Conservation (phyloP, 2,888 invertebrate species). For the Acanthoscelides obtectus region DNA sequence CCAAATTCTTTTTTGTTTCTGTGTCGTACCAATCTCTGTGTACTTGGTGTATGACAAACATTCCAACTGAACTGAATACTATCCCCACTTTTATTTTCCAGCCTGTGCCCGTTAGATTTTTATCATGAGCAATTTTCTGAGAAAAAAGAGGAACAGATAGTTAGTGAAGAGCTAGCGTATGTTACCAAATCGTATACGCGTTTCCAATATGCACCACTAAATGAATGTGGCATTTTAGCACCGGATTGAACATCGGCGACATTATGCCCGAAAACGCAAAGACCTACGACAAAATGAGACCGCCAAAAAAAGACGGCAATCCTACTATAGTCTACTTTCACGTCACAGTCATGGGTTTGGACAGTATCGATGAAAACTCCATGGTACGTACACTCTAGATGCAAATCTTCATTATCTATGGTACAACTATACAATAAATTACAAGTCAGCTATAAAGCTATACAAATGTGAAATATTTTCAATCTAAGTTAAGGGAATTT, state of each 20-base stretch:
- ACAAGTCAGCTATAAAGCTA: too few relatives aligned
- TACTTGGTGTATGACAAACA: neutral
- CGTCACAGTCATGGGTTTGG: constrained; percentile 91
- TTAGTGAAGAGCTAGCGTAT: constrained; percentile 33
- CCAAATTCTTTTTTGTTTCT: neutral
- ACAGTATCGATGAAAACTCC: constrained; percentile 92
- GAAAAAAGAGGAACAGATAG: constrained; percentile 28
- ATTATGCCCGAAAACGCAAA: constrained; percentile 82
- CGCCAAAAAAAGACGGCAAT: constrained; percentile 83
- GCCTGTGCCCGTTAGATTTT: constrained; percentile 37
- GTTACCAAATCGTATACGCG: constrained; percentile 12
- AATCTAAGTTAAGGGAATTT: too few relatives aligned
- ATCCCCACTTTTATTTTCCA: constrained; percentile 22
- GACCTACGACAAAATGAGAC: constrained; percentile 89
- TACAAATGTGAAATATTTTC: too few relatives aligned
- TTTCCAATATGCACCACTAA: neutral
- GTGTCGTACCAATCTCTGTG: neutral
- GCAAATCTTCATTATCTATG: too few relatives aligned
- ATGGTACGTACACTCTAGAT: constrained; percentile 64
- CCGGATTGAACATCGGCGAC: constrained; percentile 76
- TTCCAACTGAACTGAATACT: neutral
- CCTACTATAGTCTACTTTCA: constrained; percentile 87
- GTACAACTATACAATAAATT: too few relatives aligned
- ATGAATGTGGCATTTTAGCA: constrained; percentile 46
- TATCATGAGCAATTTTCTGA: constrained; percentile 35